Base-by-base conservation (phyloP, 2,113 vertebrate species). In the Hypocryptadius cinnamomeus region DNA sequence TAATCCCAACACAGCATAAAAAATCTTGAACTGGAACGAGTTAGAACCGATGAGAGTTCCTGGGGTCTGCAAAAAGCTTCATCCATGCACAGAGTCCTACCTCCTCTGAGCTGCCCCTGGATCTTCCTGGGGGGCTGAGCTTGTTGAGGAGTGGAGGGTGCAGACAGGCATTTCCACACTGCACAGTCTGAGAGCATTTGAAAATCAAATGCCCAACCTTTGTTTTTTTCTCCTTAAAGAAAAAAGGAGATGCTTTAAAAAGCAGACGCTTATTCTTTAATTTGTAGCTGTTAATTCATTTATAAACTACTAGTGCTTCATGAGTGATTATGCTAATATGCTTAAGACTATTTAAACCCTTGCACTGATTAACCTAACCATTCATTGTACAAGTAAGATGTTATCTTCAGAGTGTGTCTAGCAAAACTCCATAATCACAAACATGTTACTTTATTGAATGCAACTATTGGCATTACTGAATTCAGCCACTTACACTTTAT, bases 341-440 rank as follows among this genome's bases (percentile, higher is more conserved):
- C 85, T 86, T 85, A 89, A 87, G 95, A 94, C 74, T 90, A 60
- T 88, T 93, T 79, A 95, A 97, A 91, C 94, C 76, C 68, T 85
- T 63, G 44, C 44, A n/a, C 72, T 81, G 94, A 92, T 88, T 88
- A 85, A 59, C 9, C 87, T 85, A 94, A 92, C 93, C 87, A 76
- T 93, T 92, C 78, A 85, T 78, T 94, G 89, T 93, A 72, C 81
- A 95, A 97, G 95, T 94, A 94, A 95, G 95, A 94, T 91, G 82
- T 91, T 96, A 94, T 95, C 97, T 96, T 95, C 87, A 93, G 95
- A 95, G 88, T 68, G 72, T 77, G 66, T 91, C 93, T 94, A 80
- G 79, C 73, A 94, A 92, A 96, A 86, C 85, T 93, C 92, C 57
- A 77, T 95, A 95, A 94, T 97, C 93, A 90, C 92, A 90, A 92